A percentile compares a stretch with the other conserved stretches of the same genome.
Conservation (phyloP, 30 jellyfish, hydroid and myxozoan genomes). For the Aurelia aurita region DNA sequence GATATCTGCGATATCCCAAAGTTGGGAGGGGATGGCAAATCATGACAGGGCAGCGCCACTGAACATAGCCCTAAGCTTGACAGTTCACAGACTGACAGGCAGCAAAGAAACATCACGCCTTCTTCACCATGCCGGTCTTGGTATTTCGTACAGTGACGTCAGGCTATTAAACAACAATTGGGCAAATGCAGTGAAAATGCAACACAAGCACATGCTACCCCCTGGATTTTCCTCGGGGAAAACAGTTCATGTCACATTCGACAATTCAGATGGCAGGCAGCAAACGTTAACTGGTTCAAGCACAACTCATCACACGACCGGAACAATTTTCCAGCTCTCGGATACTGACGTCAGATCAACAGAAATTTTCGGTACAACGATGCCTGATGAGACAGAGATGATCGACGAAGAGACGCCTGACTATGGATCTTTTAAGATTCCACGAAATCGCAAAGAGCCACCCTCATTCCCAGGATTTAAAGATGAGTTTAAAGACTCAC, state of each 20-base stretch:
- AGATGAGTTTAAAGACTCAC: conserved; percentile 46
- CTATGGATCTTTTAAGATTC: conserved; percentile 61
- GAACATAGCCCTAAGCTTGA: conserved; percentile 42
- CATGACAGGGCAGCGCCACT: conserved; percentile 45
- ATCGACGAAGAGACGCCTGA: conserved; percentile 55
- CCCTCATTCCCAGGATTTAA: conserved; percentile 56
- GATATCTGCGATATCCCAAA: conserved; percentile 53
- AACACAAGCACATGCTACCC: conserved; percentile 45
- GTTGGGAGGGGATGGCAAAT: conserved; percentile 50
- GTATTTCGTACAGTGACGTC: conserved; percentile 32
- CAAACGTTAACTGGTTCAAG: conserved; percentile 21
- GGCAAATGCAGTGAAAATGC: conserved; percentile 25
- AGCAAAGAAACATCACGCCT: conserved; percentile 55
- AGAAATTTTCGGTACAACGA: conserved; percentile 24
- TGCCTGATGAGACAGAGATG: conserved; percentile 31
- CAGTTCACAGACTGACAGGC: conserved; percentile 42
- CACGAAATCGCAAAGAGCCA: conserved; percentile 41
- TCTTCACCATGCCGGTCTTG: conserved; percentile 58
- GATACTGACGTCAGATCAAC: conserved; percentile 30
- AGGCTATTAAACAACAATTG: conserved; percentile 32
- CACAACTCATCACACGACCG: conserved; percentile 60
- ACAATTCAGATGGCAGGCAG: conserved; percentile 58
- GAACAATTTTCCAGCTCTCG: conserved; percentile 42
- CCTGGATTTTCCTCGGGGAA: conserved; percentile 42
- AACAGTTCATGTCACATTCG: conserved; percentile 45